These are phyloP conservation scores for Sminthurinus aureus DNA, from an alignment of 2,888 invertebrate species.

Conservation along the genomic window DNA sequence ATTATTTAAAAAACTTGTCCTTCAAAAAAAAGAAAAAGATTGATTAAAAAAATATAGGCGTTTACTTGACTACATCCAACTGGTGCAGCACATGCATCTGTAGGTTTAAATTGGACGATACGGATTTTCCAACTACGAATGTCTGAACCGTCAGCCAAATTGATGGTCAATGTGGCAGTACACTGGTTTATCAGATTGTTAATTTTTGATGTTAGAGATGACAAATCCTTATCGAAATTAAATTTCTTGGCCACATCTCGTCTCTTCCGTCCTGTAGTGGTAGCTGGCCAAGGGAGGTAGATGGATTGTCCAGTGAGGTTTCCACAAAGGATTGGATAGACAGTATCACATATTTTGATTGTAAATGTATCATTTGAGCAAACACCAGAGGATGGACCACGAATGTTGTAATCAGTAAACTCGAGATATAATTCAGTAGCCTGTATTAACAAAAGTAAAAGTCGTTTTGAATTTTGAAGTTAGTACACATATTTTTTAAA, in stretches of 20 bases:
- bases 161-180: constrained; percentile 45
- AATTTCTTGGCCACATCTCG: too few species aligned
- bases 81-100: constrained; percentile 54
- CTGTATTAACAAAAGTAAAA: constrained; percentile 33
- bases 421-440: constrained; percentile 75
- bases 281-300: too few species aligned
- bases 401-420: constrained; percentile 75
- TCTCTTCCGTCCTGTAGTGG: too few species aligned
- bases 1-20: neutral
- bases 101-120: constrained; percentile 54
- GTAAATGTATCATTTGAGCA: constrained; percentile 76
- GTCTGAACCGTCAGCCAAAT: constrained; percentile 41
- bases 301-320: constrained; percentile 63
- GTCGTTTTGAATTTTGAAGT: neutral
- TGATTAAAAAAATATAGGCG: too few species aligned
- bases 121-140: constrained; percentile 57
- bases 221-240: too few species aligned
- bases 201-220: too few species aligned
- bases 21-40: neutral
- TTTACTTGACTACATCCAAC: constrained; percentile 54
- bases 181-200: too few species aligned
- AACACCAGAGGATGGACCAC: constrained; percentile 72
- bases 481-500: neutral
- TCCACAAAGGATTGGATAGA: constrained; percentile 74
- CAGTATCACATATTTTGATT: constrained; percentile 74